Evolutionary conservation across 2,888 invertebrate genomes (phyloP), one percentile per base, ranked within the genome.

Genomic region (Tipula confusa): DNA sequence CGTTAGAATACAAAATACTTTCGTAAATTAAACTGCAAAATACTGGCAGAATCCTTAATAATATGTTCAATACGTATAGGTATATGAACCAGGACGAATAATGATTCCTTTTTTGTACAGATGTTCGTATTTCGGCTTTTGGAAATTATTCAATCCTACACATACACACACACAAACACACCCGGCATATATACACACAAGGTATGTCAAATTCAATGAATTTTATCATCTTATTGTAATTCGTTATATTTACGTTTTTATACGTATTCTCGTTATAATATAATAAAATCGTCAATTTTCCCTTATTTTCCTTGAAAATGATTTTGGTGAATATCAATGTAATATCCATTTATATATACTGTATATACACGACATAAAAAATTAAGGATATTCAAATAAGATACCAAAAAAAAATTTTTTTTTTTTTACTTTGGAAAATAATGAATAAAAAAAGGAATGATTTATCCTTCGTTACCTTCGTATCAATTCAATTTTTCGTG

Each of bases 301-400:
- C n/a, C 64, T 64, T 64, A 64, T 64, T 18, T 64, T n/a, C 64
- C 9, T 24, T 64, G 18, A 64, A 64, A 64, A 64, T 64, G 24
- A 64, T 64, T 64, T 64, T 64, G 9, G 24, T 18, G 18, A 64
- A 64, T 24, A 43, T 43, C 43, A 43, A 43, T n/a, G 13, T 43
- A n/a, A 7, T 43, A 43, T 43, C 2, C 43, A 36, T 9, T n/a
- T 9, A 36, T 11, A 36, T 36, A 43, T 24, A 43, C 43, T 2
- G 15, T 43, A 15, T 43, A 15, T 43, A 7, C 9, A 43, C 43
- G 7, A 43, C 43, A 15, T 43, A 64, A 64, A 64, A 43, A 43
- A 43, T 64, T 64, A 64, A 64, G 64, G 64, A 64, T 64, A 64
- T 64, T 64, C 24, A 64, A 64, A 64, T 64, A 64, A 64, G 64